Base-by-base conservation (phyloP, 1,140 invertebrate species). In the Bombus confusus region DNA sequence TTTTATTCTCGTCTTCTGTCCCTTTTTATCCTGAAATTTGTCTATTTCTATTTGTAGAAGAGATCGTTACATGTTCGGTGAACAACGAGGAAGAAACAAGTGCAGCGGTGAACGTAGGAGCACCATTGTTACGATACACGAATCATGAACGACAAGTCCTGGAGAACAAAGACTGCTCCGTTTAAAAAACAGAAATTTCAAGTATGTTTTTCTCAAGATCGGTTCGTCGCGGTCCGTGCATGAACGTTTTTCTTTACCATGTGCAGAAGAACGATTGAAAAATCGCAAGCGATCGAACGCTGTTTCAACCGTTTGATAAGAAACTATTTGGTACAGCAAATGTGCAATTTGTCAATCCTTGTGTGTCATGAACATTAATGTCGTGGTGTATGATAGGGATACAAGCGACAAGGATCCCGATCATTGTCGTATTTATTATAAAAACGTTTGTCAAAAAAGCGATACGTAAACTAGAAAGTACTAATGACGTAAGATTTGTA, bases 101-200 rank as follows among this genome's bases (percentile, higher is more conserved):
- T 52, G 88, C 83, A 66, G 90, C 91, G 28, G 79, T 91, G 34
- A 93, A 90, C 39, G 93, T 92, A 18, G 91, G 90, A 9, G 92
- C 94, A 91, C 94, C 94, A 47, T 87, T 95, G 68, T 84, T 95
- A 37, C 90, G 88, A 37, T 95, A 94, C 59, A 95, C 94, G 13
- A 95, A 95, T 88, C 94, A 95, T 43, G 94, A 95, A 71, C 95
- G 95, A 88, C 92, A 94, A 80, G 83, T 87, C 41, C 69, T 12
- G n/a, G 87, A 90, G 28, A 80, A 89, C 43, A 80, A 90, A 0
- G 91, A 91, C 68, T 86, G 86, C 41, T 83, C 88, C n/a, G 91
- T 91, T 74, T 91, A 90, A 88, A 25, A 88, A 80, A 22, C 18
- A 68, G 39, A 74, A 59, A 75, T 52, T 34, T 62, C n/a, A 15